A percentile compares a stretch with the other conserved stretches of the same genome.
Conservation (phyloP, 2,888 invertebrate genomes). For the Pediacus dermestoides region DNA sequence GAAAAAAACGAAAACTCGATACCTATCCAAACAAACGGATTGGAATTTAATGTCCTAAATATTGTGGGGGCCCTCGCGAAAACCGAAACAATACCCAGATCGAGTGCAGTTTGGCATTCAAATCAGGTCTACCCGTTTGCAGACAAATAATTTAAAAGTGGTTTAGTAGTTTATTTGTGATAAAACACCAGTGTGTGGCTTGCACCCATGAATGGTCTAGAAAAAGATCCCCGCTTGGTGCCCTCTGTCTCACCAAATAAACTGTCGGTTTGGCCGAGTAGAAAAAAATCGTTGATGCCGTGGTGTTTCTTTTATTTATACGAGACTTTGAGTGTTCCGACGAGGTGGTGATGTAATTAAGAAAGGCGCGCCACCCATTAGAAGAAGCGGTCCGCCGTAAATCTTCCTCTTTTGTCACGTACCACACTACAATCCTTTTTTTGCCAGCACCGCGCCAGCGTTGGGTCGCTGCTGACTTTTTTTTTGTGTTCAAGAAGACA, state of each 20-base stretch:
- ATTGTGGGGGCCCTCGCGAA: conserved; percentile 15
- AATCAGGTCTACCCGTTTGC: conserved; percentile 31
- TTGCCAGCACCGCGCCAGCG: conserved; percentile 28
- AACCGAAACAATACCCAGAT: conserved; percentile 26
- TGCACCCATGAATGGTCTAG: conserved; percentile 28
- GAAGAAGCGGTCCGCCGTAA: conserved; percentile 46
- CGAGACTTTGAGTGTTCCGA: conserved; percentile 48
- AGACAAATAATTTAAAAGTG: conserved; percentile 42
- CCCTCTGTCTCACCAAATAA: conserved; percentile 21
- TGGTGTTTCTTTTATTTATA: conserved; percentile 49
- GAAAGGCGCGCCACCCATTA: conserved; percentile 49
- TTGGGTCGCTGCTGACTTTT: too few relatives aligned
- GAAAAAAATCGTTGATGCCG: conserved; percentile 39
- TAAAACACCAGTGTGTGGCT: conserved; percentile 19
- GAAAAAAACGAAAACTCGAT: too few relatives aligned
- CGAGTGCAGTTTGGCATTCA: conserved; percentile 30
- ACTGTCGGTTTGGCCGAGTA: conserved; percentile 26
- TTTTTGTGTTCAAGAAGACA: conserved; percentile 32
- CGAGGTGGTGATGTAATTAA: conserved; percentile 50
- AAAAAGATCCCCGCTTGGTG: conserved; percentile 26
- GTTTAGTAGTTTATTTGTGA: conserved; percentile 37
- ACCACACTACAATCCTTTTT: conserved; percentile 39
- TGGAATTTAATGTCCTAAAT: conserved; percentile 29
- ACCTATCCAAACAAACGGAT: conserved; percentile 28
- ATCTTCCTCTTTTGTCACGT: conserved; percentile 45